Evolutionary conservation across 2,888 invertebrate genomes (phyloP), one percentile per base, ranked within the genome.

Genomic region (Hoplodrina blanda): DNA sequence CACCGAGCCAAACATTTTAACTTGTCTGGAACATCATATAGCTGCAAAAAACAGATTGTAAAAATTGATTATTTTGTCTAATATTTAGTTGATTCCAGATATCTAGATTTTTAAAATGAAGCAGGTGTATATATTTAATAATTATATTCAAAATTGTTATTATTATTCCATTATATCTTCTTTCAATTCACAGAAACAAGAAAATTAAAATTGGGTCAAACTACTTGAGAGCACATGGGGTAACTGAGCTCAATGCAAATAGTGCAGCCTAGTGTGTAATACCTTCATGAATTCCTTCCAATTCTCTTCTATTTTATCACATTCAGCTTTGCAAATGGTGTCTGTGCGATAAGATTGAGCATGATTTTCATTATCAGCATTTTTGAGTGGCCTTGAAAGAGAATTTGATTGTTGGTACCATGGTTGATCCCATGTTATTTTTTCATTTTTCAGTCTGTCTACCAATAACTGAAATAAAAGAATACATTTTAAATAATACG

Each of bases 221-320:
- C n/a, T 67, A 13, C 13, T 69, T 69, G 6, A 17, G 49, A 52
- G 41, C 15, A 41, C 13, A 71, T 13, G 20, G 10, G 4, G 11
- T 59, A 10, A 13, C 15, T 55, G 30, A 41, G 15, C 20, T 25
- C 10, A 25, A 13, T 65, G 4, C 7, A 37, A 53, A 30, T 11
- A 53, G n/a, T 37, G 46, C 6, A 41, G 5, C n/a, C 53, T 59
- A n/a, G n/a, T n/a, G n/a, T n/a, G n/a, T n/a, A n/a, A 65, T 84
- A 94, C 95, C 91, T 90, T 88, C 46, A 82, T 84, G 80, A 95
- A 91, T 73, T 88, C 88, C 30, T 74, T 71, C 95, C 95, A 95
- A 73, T 94, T 95, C 73, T 89, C 84, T 55, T 83, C 73, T 62
- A 95, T 89, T 62, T 49, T 64, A 10, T 91, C 87, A 83, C 81